Conservation (phyloP, 64 coral and sea anemone species). For the Stichodactyla mertensii region DNA sequence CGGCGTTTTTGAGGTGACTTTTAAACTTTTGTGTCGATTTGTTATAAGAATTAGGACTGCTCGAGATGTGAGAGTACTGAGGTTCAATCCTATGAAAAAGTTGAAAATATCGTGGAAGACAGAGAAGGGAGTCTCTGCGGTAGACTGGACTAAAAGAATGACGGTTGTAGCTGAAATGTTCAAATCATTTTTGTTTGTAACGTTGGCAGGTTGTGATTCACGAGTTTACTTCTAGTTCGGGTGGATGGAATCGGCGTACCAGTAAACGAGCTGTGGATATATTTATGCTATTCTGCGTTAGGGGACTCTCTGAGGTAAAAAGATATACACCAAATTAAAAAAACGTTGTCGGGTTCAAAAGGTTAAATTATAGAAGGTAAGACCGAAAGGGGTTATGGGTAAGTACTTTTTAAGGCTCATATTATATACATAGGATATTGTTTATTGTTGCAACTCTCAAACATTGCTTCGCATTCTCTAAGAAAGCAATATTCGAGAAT, state of each 20-base stretch:
- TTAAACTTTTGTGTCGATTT: background rate
- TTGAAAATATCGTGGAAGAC: too few relatives aligned
- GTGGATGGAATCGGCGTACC: slow-evolving; percentile 61
- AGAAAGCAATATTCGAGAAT: too few relatives aligned
- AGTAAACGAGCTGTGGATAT: slow-evolving; percentile 58
- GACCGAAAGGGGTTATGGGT: too few relatives aligned
- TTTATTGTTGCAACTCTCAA: too few relatives aligned
- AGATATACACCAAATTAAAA: too few relatives aligned
- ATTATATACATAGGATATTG: too few relatives aligned
- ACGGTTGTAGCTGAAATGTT: too few relatives aligned
- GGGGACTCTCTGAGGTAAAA: slow-evolving; percentile 86
- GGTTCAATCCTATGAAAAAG: background rate
- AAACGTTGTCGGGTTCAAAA: too few relatives aligned
- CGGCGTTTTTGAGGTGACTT: slow-evolving; percentile 74
- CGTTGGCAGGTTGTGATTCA: slow-evolving; percentile 51
- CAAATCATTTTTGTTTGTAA: background rate
- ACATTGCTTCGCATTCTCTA: too few relatives aligned
- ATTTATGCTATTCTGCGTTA: slow-evolving; percentile 80
- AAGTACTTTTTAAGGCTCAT: too few relatives aligned
- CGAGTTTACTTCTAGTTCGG: slow-evolving; percentile 45
- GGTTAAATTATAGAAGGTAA: too few relatives aligned
- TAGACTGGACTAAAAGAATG: too few relatives aligned
- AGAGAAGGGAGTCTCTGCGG: background rate
- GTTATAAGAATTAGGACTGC: background rate
- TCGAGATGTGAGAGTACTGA: background rate